Evolutionary conservation across 2,888 invertebrate species (phyloP).

Genomic region (Stenoptilia bipunctidactyla): DNA sequence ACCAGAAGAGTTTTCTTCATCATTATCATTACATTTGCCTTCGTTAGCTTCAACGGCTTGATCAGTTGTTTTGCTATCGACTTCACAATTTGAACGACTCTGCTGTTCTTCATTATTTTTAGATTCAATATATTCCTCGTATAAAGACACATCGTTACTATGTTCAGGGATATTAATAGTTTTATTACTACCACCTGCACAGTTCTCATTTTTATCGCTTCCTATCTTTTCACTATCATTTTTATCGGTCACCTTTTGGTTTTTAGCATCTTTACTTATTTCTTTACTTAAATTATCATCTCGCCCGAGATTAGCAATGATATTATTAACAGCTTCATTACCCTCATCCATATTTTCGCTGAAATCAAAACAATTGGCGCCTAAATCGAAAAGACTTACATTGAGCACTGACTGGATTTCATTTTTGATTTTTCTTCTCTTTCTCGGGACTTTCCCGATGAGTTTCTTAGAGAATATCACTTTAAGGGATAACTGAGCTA

Average conservation of each 20-base stretch:
- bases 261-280: too few species aligned
- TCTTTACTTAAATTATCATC: background rate
- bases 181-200: background rate
- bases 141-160: background rate
- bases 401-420: background rate
- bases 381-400: background rate
- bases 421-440: background rate
- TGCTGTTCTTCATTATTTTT: background rate
- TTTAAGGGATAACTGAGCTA: background rate
- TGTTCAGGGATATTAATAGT: background rate
- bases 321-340: background rate
- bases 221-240: background rate
- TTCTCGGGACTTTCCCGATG: background rate
- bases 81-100: background rate
- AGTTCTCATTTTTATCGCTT: background rate
- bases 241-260: background rate
- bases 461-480: background rate
- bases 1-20: slow-evolving; percentile 1
- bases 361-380: too few species aligned
- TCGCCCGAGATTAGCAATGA: background rate
- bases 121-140: background rate
- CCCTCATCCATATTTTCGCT: background rate
- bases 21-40: background rate
- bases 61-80: background rate
- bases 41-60: background rate